Conservation (phyloP, 2,888 invertebrate species). For the Hypolimnas misippus region DNA sequence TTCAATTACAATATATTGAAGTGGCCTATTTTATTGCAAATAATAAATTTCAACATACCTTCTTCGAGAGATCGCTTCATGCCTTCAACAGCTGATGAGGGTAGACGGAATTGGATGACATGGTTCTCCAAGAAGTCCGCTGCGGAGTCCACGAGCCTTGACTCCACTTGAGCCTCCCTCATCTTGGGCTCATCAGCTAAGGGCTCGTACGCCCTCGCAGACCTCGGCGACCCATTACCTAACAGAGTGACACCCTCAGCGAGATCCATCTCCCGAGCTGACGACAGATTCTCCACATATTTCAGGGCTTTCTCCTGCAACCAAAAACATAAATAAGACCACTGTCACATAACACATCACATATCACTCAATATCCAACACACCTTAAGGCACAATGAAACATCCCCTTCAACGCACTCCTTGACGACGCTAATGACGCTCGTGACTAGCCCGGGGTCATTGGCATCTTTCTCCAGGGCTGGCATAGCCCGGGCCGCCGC, state of each 20-base stretch:
- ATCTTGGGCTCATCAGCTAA: slow-evolving; percentile 89
- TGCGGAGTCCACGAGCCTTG: slow-evolving; percentile 89
- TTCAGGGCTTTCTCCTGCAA: slow-evolving; percentile 89
- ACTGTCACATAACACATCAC: slow-evolving; percentile 34
- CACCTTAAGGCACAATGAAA: slow-evolving; percentile 90
- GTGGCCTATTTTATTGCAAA: too few relatives aligned
- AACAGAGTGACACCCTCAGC: slow-evolving; percentile 85
- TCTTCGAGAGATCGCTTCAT: slow-evolving; percentile 92
- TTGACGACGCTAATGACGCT: slow-evolving; percentile 86
- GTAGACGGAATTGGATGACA: slow-evolving; percentile 91
- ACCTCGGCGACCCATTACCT: slow-evolving; percentile 81
- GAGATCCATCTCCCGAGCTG: slow-evolving; percentile 82
- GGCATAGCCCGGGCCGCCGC: slow-evolving; percentile 79
- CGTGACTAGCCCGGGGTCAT: slow-evolving; percentile 66
- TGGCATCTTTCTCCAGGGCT: slow-evolving; percentile 81
- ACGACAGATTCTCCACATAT: slow-evolving; percentile 85
- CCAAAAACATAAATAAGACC: slow-evolving; percentile 62
- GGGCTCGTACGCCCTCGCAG: slow-evolving; percentile 85
- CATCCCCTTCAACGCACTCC: slow-evolving; percentile 88
- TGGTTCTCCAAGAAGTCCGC: slow-evolving; percentile 91
- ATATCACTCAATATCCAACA: slow-evolving; percentile 47
- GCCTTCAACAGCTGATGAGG: slow-evolving; percentile 88
- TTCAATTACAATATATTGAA: too few relatives aligned
- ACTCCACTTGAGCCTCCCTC: slow-evolving; percentile 89
- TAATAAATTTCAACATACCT: slow-evolving; percentile 85